Percentiles rank a stretch among this genome's conserved stretches.
Conservation (phyloP, 2,113 vertebrate genomes). For the Columba janthina region DNA sequence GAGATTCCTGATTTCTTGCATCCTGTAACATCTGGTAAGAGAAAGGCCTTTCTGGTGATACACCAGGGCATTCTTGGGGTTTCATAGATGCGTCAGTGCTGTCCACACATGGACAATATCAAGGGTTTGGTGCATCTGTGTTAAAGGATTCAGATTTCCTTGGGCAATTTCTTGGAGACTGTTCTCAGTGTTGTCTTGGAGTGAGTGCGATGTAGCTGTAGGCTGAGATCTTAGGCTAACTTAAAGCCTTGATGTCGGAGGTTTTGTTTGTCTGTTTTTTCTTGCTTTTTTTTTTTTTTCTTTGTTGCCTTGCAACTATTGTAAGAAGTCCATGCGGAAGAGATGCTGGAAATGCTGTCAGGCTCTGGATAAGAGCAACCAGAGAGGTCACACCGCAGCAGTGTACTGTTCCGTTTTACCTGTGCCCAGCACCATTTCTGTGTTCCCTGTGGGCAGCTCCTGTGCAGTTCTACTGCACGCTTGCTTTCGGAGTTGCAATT, state of each 20-base stretch:
- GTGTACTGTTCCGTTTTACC: neutral
- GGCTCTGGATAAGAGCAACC: neutral
- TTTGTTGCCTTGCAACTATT: neutral
- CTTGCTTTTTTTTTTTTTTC: neutral
- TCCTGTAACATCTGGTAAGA: neutral
- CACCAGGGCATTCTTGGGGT: neutral
- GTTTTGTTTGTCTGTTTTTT: neutral
- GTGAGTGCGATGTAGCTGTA: neutral
- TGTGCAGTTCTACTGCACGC: fast-evolving
- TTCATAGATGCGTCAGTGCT: neutral
- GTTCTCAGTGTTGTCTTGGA: neutral
- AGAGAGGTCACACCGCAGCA: neutral
- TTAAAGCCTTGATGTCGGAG: neutral
- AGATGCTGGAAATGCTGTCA: neutral
- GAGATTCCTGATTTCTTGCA: neutral
- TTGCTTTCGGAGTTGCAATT: neutral
- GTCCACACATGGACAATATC: fast-evolving
- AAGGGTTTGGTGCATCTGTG: neutral
- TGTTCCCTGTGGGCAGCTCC: neutral
- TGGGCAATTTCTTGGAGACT: neutral
- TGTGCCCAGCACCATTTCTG: neutral
- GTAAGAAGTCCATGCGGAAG: neutral
- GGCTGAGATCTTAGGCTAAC: neutral
- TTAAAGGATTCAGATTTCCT: neutral
- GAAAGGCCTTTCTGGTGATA: neutral